Evolutionary conservation across 2,797 vertebrate genomes (phyloP), one percentile per base, ranked within the genome.

Genomic region (Urophycis tenuis): DNA sequence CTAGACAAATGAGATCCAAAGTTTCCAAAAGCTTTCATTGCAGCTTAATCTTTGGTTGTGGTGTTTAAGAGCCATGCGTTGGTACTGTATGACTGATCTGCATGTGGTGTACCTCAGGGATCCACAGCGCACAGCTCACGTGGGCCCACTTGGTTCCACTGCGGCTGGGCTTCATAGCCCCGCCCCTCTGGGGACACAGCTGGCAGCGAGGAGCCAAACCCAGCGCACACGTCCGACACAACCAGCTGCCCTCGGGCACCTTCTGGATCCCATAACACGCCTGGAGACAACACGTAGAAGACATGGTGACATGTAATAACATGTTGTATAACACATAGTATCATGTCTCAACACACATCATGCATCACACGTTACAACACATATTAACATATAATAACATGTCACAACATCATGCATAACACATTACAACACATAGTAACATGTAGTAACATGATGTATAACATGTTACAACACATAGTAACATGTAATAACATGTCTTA

Each of bases 81-180:
- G 14, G 14, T 25, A 30, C n/a, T 29, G 0, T 69, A 11, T 22
- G 3, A 72, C 8, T 15, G 15, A 34, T 8, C 32, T 15, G 53
- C 29, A 1, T 29, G n/a, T 60, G n/a, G 30, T 22, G 83, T 87
- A 99, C 98, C 96, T 99, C 98, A 3, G 98, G 97, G 80, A 99
- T 97, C 98, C 97, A 99, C 82, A 99, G 93, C 35, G 98, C 98
- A 81, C 98, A 99, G 93, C 98, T 99, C 83, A 99, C 97, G 0
- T 99, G 98, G 83, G 97, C 96, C 98, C 98, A 99, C 90, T 99
- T 99, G 83, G 96, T 99, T 71, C 96, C 98, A 0, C 97, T 99
- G 0, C 96, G 93, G 0, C 97, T 99, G 0, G 98, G 96, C 87
- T 99, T 99, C 98, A 99, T 99, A 78, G 98, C 98, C 0, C 97